These are phyloP conservation scores for Nomada ruficornis DNA, from an alignment of 2,888 invertebrate genomes.

Conservation along the genomic window DNA sequence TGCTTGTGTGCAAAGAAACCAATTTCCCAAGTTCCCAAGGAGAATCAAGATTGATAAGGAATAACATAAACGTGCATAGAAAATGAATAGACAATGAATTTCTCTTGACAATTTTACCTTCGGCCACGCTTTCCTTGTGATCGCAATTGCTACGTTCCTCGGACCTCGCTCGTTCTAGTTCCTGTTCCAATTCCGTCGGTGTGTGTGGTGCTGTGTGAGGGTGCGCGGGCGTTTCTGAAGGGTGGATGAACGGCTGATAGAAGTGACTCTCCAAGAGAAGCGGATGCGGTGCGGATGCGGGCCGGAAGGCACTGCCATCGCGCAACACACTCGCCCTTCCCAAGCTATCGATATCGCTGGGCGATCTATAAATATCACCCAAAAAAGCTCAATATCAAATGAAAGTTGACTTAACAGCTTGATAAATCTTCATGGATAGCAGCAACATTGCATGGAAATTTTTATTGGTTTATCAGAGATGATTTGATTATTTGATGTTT, in stretches of 20 bases:
- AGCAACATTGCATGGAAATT: neutral
- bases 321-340: constrained; percentile 88
- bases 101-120: constrained; percentile 73
- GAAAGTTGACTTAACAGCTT: neutral
- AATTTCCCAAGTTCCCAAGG: neutral
- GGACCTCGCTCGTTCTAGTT: constrained; percentile 80
- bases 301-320: constrained; percentile 86
- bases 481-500: neutral
- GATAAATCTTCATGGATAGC: neutral
- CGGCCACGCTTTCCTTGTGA: constrained; percentile 81
- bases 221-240: constrained; percentile 78
- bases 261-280: constrained; percentile 85
- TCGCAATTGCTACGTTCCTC: constrained; percentile 81
- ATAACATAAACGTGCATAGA: neutral
- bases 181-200: constrained; percentile 82
- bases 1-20: too few species aligned
- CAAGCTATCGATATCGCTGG: constrained; percentile 80
- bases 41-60: neutral
- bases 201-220: constrained; percentile 81
- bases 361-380: constrained; percentile 74
- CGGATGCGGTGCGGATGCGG: constrained; percentile 86
- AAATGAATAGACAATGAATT: neutral
- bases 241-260: constrained; percentile 79
- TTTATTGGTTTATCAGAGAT: neutral
- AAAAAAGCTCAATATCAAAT: neutral